phyloP scores from a whole-genome alignment of 37 sponge, comb jelly and placozoan species.

The Amphimedon queenslandica region DNA sequence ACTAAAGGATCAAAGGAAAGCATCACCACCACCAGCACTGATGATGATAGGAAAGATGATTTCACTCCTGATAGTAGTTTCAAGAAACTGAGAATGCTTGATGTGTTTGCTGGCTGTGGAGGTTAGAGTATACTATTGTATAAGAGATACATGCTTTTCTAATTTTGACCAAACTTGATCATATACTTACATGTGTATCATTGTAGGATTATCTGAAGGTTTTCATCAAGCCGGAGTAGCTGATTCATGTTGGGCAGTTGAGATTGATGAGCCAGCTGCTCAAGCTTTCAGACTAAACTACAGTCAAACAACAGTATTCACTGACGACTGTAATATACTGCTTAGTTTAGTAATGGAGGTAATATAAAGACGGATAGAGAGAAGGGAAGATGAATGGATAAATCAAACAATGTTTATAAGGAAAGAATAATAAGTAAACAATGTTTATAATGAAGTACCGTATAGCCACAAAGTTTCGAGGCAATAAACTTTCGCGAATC shows the following conservation, averaged over 20 bases:
- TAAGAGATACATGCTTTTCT: background rate
- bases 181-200: background rate
- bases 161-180: too few relatives aligned
- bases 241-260: slow-evolving; percentile 82
- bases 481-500: too few relatives aligned
- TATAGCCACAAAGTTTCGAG: too few relatives aligned
- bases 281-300: slow-evolving; percentile 78
- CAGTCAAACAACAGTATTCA: slow-evolving; percentile 77
- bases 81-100: slow-evolving; percentile 61
- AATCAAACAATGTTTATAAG: too few relatives aligned
- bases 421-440: background rate
- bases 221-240: slow-evolving; percentile 83
- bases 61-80: background rate
- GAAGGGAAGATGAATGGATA: background rate
- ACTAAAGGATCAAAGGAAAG: too few relatives aligned
- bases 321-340: slow-evolving; percentile 86
- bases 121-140: slow-evolving; percentile 20
- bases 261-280: slow-evolving; percentile 82
- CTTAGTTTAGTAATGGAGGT: slow-evolving; percentile 84
- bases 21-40: too few relatives aligned
- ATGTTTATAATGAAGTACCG: too few relatives aligned
- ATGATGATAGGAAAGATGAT: too few relatives aligned
- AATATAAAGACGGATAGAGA: background rate
- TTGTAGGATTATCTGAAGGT: slow-evolving; percentile 72
- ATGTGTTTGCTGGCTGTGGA: slow-evolving; percentile 96